A percentile compares a stretch with the other conserved stretches of the same genome.
Conservation (phyloP, 2,888 invertebrate genomes). For the Zaprionus obscuricornis region DNA sequence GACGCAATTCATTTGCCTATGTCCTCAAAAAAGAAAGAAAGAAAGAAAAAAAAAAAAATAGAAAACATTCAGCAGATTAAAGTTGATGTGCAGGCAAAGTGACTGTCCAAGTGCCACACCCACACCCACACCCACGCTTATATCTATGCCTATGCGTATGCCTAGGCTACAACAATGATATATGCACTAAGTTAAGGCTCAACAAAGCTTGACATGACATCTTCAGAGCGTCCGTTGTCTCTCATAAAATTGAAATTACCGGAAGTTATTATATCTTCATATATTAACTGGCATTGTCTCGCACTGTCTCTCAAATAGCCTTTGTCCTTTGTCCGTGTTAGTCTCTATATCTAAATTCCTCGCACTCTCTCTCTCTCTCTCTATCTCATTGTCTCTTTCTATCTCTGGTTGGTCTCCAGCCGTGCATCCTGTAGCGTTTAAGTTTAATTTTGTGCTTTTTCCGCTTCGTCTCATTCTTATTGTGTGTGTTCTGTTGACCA, state of each 20-base stretch:
- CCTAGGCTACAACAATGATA: slow-evolving; percentile 34
- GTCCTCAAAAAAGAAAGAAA: slow-evolving; percentile 9
- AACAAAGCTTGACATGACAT: slow-evolving; percentile 63
- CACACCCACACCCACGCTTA: not conserved
- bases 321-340: slow-evolving; percentile 42
- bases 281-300: slow-evolving; percentile 77
- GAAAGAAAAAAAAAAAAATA: not conserved
- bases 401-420: slow-evolving; percentile 50
- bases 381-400: not conserved
- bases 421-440: slow-evolving; percentile 81
- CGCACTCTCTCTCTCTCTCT: not conserved
- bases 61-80: not conserved
- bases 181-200: slow-evolving; percentile 53
- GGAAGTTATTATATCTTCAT: slow-evolving; percentile 83
- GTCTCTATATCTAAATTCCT: not conserved
- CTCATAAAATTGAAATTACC: slow-evolving; percentile 79
- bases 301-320: slow-evolving; percentile 30
- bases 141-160: not conserved
- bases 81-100: slow-evolving; percentile 52
- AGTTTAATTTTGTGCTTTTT: slow-evolving; percentile 82
- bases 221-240: slow-evolving; percentile 49
- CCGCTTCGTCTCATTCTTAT: slow-evolving; percentile 81
- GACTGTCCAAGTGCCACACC: slow-evolving; percentile 21
- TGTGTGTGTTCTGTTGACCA: slow-evolving; percentile 56
- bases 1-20: slow-evolving; percentile 75